phyloP scores from a whole-genome alignment of 1,140 invertebrate genomes.

The Acromyrmex heyeri region DNA sequence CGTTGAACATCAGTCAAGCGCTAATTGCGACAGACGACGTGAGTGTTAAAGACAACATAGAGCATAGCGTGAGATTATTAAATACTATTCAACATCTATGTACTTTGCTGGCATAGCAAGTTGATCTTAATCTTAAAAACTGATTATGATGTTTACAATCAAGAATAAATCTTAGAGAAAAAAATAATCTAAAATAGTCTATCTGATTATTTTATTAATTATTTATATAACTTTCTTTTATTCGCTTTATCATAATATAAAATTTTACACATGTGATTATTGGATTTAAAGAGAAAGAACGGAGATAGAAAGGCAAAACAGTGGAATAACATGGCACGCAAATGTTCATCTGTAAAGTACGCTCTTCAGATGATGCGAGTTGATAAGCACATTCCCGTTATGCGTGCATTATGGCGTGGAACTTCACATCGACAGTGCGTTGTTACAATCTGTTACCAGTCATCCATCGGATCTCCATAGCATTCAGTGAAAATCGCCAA shows the following conservation, averaged over 20 bases:
- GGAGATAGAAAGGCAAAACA: background rate
- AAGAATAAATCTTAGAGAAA: background rate
- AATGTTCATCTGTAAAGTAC: conserved; percentile 46
- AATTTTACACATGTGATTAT: background rate
- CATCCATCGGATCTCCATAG: conserved; percentile 68
- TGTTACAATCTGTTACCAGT: conserved; percentile 70
- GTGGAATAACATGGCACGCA: background rate
- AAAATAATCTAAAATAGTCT: too few species aligned
- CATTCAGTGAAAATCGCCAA: conserved; percentile 66
- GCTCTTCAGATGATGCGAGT: conserved; percentile 60
- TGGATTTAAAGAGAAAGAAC: conserved; percentile 24
- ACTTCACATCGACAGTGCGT: conserved; percentile 28
- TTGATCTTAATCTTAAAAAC: conserved; percentile 46
- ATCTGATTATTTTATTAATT: background rate
- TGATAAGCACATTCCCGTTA: conserved; percentile 61
- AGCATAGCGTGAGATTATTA: conserved; percentile 64
- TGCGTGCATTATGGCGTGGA: conserved; percentile 39
- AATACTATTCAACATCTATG: conserved; percentile 41
- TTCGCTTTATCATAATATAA: background rate
- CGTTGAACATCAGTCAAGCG: conserved; percentile 2
- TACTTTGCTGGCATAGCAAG: conserved; percentile 48
- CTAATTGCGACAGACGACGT: conserved; percentile 63
- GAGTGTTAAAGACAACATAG: conserved; percentile 72
- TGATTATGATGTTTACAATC: background rate
- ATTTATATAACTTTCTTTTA: conserved; percentile 1